These are phyloP conservation scores for Mayetiola destructor DNA, from an alignment of 2,888 invertebrate species.

Conservation along the genomic window DNA sequence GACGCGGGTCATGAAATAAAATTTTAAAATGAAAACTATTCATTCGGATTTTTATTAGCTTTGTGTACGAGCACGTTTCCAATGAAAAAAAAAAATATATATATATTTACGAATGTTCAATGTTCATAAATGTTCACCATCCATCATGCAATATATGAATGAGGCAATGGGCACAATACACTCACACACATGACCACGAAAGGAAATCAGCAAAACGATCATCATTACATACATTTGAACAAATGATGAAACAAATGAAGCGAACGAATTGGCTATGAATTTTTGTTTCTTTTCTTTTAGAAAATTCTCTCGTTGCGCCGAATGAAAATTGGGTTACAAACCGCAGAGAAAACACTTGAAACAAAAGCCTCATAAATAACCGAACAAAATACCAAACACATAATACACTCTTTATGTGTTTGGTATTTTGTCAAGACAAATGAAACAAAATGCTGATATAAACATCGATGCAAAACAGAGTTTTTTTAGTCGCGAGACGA, in stretches of 20 bases:
- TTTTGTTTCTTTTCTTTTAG: neutral
- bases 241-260: neutral
- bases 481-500: too few species aligned
- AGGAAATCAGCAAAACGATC: neutral
- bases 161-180: neutral
- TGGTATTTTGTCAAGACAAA: too few species aligned
- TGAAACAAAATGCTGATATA: too few species aligned
- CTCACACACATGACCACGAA: neutral
- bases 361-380: conserved; percentile 6
- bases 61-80: conserved; percentile 4
- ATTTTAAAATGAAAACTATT: neutral
- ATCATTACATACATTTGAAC: conserved; percentile 2
- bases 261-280: neutral
- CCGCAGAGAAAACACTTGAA: conserved; percentile 11
- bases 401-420: too few species aligned
- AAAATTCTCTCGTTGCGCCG: neutral
- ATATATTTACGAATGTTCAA: too few species aligned
- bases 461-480: too few species aligned
- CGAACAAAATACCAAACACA: conserved; percentile 5
- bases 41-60: neutral
- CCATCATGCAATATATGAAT: neutral
- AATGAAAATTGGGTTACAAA: conserved; percentile 11
- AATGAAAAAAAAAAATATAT: neutral
- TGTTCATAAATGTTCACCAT: too few species aligned
- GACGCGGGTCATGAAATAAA: neutral